Conservation (phyloP, 1,140 invertebrate species). For the Matsumurasca onukii region DNA sequence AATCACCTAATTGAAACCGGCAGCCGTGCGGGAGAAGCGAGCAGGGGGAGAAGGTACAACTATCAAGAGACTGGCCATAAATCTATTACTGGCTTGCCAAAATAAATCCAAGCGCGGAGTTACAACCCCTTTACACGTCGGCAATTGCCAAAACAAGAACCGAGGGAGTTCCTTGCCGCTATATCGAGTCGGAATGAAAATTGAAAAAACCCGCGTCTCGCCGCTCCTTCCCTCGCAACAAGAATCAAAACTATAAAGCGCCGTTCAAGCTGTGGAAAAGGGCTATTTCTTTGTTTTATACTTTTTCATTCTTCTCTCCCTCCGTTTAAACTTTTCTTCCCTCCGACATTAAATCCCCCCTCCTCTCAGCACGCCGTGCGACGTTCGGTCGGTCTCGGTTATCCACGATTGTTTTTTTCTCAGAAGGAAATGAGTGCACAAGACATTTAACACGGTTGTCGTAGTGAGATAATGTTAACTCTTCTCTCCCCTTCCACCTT, state of each 20-base stretch:
- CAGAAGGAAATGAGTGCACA: conserved; percentile 19
- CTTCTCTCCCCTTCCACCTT: neutral
- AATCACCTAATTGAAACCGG: neutral
- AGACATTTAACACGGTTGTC: conserved; percentile 15
- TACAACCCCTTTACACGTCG: conserved; percentile 22
- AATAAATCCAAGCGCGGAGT: conserved; percentile 8
- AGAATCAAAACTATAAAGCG: conserved; percentile 32
- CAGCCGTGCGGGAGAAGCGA: neutral
- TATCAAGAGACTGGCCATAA: neutral
- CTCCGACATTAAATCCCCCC: conserved; percentile 18
- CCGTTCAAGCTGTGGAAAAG: conserved; percentile 29
- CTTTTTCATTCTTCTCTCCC: conserved; percentile 28
- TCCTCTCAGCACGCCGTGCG: neutral
- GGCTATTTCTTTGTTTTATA: conserved; percentile 33
- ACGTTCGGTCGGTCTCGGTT: conserved; percentile 14
- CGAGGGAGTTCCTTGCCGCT: neutral
- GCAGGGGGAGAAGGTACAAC: neutral
- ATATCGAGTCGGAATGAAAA: conserved; percentile 31
- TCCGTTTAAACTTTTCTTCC: conserved; percentile 31
- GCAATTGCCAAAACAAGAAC: conserved; percentile 30
- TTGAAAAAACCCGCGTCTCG: conserved; percentile 18
- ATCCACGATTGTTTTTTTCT: conserved; percentile 7
- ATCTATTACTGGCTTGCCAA: conserved; percentile 9
- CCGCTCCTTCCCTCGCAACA: neutral
- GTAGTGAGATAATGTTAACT: neutral